A percentile compares a stretch with the other conserved stretches of the same genome.
Evolutionary conservation across 2,113 vertebrate species (phyloP).

Genomic region (Proterorhinus semilunaris): DNA sequence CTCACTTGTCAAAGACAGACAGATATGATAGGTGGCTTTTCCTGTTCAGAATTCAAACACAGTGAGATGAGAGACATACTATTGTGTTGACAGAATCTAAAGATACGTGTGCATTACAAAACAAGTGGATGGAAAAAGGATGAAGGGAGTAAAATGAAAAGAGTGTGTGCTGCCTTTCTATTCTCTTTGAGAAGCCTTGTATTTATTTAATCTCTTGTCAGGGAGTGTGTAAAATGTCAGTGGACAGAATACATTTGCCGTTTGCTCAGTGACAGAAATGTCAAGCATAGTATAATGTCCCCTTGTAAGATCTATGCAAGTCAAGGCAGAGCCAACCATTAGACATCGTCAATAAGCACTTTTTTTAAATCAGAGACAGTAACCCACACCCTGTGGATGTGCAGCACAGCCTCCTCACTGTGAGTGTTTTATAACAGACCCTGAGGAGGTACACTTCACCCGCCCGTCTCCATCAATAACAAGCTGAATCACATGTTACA

Average conservation of each 20-base stretch:
- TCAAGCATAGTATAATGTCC: slow-evolving; percentile 57
- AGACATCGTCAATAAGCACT: not conserved
- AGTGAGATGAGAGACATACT: not conserved
- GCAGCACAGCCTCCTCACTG: slow-evolving; percentile 7
- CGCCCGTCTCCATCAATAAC: slow-evolving; percentile 53
- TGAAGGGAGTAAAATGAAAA: not conserved
- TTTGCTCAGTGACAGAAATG: slow-evolving; percentile 62
- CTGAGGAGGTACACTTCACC: slow-evolving; percentile 57
- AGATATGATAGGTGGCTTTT: not conserved
- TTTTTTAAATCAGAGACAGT: not conserved
- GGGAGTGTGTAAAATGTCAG: slow-evolving; percentile 60
- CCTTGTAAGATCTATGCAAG: slow-evolving; percentile 11
- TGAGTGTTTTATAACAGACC: slow-evolving; percentile 44
- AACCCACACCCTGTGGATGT: not conserved
- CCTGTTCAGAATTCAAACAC: not conserved
- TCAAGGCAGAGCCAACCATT: not conserved
- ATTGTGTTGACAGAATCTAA: slow-evolving; percentile 8
- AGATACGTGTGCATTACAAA: slow-evolving; percentile 31
- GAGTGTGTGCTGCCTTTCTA: not conserved
- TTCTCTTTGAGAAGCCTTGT: not conserved
- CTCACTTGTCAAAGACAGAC: slow-evolving; percentile 28
- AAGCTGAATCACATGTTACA: slow-evolving; percentile 53
- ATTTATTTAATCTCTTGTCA: slow-evolving; percentile 22
- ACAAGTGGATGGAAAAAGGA: slow-evolving; percentile 55
- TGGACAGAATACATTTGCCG: slow-evolving; percentile 60